Evolutionary conservation across 2,113 vertebrate genomes (phyloP).

Genomic region (Nycticebus coucang): DNA sequence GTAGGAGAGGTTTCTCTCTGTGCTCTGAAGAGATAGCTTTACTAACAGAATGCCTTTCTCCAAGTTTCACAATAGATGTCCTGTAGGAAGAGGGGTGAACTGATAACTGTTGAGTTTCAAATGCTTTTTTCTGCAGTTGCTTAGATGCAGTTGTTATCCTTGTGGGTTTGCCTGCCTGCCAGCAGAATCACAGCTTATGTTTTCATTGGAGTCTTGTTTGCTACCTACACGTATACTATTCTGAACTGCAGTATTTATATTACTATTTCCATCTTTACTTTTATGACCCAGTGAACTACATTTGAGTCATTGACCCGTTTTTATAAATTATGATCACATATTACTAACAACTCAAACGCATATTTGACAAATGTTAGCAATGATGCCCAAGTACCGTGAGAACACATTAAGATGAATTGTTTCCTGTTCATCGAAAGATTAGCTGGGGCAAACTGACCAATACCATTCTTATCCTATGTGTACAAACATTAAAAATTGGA

Average conservation of each 20-base stretch:
- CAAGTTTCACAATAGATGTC: not conserved
- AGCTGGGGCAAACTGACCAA: not conserved
- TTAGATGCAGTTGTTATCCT: not conserved
- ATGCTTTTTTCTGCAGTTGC: not conserved
- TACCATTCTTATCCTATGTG: not conserved
- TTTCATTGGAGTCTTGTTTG: not conserved
- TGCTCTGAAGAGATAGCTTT: not conserved
- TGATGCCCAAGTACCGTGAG: not conserved
- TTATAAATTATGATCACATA: not conserved
- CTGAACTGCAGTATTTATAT: not conserved
- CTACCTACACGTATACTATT: no score
- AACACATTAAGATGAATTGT: not conserved
- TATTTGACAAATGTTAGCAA: not conserved
- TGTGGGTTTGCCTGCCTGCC: not conserved
- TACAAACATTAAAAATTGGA: constrained; percentile 4
- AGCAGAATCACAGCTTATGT: not conserved
- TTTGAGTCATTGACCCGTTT: not conserved
- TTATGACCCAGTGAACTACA: not conserved
- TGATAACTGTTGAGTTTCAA: not conserved
- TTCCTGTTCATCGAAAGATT: not conserved
- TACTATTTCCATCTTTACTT: not conserved
- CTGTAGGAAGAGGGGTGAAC: not conserved
- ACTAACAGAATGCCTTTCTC: not conserved
- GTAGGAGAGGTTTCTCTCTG: not conserved
- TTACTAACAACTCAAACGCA: not conserved